These are phyloP conservation scores for Lissocephala sabroskyi DNA, from an alignment of 2,888 invertebrate species.

Conservation along the genomic window DNA sequence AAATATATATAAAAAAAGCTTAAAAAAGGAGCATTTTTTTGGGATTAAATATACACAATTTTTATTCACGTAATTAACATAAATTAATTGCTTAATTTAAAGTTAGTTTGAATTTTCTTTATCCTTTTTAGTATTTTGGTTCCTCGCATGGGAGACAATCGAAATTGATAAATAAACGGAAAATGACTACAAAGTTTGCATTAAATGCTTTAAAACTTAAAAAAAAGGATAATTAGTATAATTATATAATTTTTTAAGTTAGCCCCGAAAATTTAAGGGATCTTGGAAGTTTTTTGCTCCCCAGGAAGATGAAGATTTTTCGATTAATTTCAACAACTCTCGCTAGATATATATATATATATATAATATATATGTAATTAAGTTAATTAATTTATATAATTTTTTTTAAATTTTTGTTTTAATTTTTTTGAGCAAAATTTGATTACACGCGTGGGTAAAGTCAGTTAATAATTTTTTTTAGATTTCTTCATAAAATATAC, in stretches of 20 bases:
- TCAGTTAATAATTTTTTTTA: too few species aligned
- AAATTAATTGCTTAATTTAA: slow-evolving; percentile 54
- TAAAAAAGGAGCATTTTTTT: background rate
- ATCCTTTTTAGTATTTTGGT: slow-evolving; percentile 6
- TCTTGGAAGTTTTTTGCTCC: slow-evolving; percentile 59
- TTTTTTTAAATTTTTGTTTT: slow-evolving; percentile 20
- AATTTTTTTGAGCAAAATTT: slow-evolving; percentile 28
- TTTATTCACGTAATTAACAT: slow-evolving; percentile 56
- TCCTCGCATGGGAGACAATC: slow-evolving; percentile 13
- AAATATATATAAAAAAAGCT: slow-evolving; percentile 17
- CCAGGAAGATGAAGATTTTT: too few species aligned
- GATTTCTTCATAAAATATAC: too few species aligned
- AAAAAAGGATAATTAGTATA: too few species aligned
- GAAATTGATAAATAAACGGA: slow-evolving; percentile 29
- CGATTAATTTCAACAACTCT: too few species aligned
- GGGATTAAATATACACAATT: slow-evolving; percentile 40
- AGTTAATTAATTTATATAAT: slow-evolving; percentile 16
- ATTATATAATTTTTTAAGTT: too few species aligned
- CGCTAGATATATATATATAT: slow-evolving; percentile 26
- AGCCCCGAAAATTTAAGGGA: too few species aligned
- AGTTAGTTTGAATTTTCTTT: slow-evolving; percentile 6
- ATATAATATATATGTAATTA: slow-evolving; percentile 7
- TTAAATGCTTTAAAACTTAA: slow-evolving; percentile 61
- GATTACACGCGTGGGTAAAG: too few species aligned
- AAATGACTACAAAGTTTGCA: slow-evolving; percentile 59